phyloP scores from a whole-genome alignment of 2,113 vertebrate species.

The Nycticryphes semicollaris region DNA sequence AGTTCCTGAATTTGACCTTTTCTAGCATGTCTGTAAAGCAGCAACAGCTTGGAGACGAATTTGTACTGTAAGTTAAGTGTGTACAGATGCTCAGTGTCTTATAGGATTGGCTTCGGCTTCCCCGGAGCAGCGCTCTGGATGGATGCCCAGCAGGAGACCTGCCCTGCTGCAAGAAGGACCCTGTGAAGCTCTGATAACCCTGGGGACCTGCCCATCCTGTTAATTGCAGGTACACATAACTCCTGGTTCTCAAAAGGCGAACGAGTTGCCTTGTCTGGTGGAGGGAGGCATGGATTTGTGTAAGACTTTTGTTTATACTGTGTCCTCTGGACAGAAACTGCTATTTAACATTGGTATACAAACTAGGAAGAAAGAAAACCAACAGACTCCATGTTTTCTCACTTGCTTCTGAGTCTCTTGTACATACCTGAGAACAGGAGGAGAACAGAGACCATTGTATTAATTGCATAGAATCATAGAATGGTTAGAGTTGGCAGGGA shows the following conservation, averaged over 20 bases:
- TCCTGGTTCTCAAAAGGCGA: not conserved
- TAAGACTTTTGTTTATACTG: not conserved
- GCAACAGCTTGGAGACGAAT: not conserved
- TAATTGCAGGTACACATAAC: not conserved
- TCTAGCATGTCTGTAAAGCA: not conserved
- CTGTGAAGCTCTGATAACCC: not conserved
- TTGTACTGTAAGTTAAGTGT: not conserved
- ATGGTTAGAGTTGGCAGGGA: too few species aligned
- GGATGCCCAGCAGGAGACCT: not conserved
- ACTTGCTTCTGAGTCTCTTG: not conserved
- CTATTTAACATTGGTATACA: not conserved
- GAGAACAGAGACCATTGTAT: not conserved
- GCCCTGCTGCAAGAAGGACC: not conserved
- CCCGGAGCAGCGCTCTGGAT: not conserved
- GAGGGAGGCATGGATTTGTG: not conserved
- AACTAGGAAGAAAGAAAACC: not conserved
- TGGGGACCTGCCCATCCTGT: not conserved
- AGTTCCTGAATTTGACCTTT: not conserved
- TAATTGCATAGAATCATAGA: not conserved
- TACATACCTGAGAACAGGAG: not conserved
- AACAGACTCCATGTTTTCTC: not conserved
- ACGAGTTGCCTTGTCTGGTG: not conserved
- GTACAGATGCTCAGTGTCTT: slow-evolving; percentile 29
- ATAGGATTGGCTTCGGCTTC: not conserved
- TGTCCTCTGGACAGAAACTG: not conserved